Conservation (phyloP, 2,113 vertebrate genomes). For the Reinhardtius hippoglossoides region DNA sequence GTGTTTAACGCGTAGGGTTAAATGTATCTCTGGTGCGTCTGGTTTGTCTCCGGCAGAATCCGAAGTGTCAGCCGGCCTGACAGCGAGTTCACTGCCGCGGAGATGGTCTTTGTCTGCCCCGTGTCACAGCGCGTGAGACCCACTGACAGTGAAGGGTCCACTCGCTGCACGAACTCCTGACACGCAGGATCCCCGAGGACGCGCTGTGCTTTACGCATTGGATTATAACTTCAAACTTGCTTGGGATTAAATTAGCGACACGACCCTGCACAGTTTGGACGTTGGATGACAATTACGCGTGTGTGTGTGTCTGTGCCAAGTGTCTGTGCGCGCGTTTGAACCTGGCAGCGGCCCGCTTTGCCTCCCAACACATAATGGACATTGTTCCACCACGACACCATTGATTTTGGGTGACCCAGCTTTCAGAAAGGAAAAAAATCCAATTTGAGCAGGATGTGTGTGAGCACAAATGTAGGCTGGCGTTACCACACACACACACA, state of each 20-base stretch:
- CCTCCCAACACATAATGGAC: constrained; percentile 53
- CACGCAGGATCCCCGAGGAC: neutral
- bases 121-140: constrained; percentile 48
- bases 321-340: neutral
- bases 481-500: constrained; percentile 1
- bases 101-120: constrained; percentile 50
- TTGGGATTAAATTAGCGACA: neutral
- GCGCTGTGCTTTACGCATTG: neutral
- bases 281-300: neutral
- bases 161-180: neutral
- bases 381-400: constrained; percentile 52
- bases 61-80: neutral
- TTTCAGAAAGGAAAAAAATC: constrained; percentile 45
- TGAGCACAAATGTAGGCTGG: constrained; percentile 56
- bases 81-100: constrained; percentile 20
- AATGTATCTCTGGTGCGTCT: neutral
- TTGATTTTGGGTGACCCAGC: constrained; percentile 76
- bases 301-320: neutral
- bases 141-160: constrained; percentile 43
- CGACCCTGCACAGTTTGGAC: neutral
- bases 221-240: neutral
- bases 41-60: neutral
- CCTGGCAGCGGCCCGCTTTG: constrained; percentile 18
- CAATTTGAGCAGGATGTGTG: constrained; percentile 53
- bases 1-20: neutral